A percentile compares a stretch with the other conserved stretches of the same genome.
Evolutionary conservation across 2,888 invertebrate genomes (phyloP).

Genomic region (Pandemis cinnamomeana): DNA sequence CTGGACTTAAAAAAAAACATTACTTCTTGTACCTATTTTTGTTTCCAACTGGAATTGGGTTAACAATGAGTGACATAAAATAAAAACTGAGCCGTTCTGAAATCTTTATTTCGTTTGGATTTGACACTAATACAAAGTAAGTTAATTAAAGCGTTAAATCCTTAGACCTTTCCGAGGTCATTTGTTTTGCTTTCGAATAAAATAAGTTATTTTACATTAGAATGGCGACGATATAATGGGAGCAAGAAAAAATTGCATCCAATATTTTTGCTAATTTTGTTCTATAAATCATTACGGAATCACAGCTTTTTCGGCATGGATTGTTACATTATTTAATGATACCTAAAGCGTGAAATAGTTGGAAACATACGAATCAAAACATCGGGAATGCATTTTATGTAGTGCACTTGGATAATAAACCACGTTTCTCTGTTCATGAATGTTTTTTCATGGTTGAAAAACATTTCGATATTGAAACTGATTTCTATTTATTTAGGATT

Average conservation of each 20-base stretch:
- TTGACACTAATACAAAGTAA: conserved; percentile 1
- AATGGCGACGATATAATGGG: no score
- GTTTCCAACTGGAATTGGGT: not conserved
- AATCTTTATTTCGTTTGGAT: not conserved
- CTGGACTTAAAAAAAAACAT: not conserved
- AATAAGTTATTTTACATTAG: not conserved
- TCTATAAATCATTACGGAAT: no score
- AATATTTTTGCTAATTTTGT: no score
- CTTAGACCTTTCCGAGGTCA: not conserved
- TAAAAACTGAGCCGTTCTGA: not conserved
- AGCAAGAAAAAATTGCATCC: no score
- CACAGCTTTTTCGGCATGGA: no score
- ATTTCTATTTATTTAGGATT: not conserved
- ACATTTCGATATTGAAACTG: no score
- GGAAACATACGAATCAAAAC: not conserved
- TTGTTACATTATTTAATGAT: not conserved
- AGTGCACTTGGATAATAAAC: not conserved
- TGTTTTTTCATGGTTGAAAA: no score
- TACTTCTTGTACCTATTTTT: not conserved
- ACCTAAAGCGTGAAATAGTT: not conserved
- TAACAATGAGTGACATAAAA: conserved; percentile 3
- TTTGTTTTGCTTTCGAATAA: not conserved
- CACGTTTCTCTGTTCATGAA: not conserved
- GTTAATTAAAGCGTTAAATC: not conserved
- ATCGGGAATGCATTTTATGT: not conserved